Evolutionary conservation across 1,140 invertebrate species (phyloP), one percentile per base, ranked within the genome.

Genomic region (Anthonomus grandis): DNA sequence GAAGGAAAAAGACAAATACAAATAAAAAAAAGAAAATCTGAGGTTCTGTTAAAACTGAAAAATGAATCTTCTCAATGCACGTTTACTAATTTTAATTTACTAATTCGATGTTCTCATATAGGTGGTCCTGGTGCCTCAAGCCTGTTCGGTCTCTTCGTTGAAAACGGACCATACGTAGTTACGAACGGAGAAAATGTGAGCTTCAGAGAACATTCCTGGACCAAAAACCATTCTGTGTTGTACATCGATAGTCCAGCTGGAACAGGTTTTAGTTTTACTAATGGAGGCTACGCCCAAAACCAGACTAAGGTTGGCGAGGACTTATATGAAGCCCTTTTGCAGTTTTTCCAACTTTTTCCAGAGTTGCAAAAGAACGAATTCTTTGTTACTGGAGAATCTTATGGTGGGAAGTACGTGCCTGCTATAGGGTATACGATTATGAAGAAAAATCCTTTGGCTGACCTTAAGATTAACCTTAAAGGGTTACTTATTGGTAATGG

Each of bases 241-340:
- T 93, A 89, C 64, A 86, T 93, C 44, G 91, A 94, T 69, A 91
- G 89, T 70, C 91, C 91, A 2, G 89, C 90, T 17, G 88, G 88
- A 12, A 85, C 88, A 38, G 86, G 87, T 1, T 89, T 79, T 65
- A 89, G 86, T 72, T 87, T 86, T 59, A 88, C 86, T 76, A 76
- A 83, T 10, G 50, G 25, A 13, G 81, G 84, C 12, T 84, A 82
- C 67, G 75, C 79, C 1, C 78, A 75, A 17, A 84, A 86, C 70
- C 79, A 89, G 73, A 80, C 79, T 9, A 62, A 78, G 64, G 77
- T 89, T 8, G 86, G 84, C 1, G 70, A 77, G 36, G 80, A 88
- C 66, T 63, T 89, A 0, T 83, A 86, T 62, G 72, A 71, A 25
- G 82, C 82, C 0, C 60, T 89, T 2, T 69, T 79, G 8, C 87